phyloP scores from a whole-genome alignment of 2,113 vertebrate genomes.

The Callipepla californica region DNA sequence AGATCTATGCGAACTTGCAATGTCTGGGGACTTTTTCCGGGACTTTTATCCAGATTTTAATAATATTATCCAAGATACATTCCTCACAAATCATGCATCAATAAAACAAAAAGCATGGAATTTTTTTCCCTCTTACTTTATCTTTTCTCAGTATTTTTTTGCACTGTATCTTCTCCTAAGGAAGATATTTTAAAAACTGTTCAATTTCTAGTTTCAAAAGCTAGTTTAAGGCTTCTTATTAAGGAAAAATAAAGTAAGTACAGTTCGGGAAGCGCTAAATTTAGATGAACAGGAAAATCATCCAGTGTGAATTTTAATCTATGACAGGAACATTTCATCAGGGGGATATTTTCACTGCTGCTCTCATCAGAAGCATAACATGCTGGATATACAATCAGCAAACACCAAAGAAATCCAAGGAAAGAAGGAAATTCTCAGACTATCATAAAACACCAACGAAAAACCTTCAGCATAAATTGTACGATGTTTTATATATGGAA shows the following conservation, averaged over 20 bases:
- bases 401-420: not conserved
- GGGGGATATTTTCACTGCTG: not conserved
- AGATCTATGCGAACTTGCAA: not conserved
- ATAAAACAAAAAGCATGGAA: not conserved
- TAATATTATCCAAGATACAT: not conserved
- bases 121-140: not conserved
- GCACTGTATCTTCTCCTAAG: not conserved
- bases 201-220: not conserved
- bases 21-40: not conserved
- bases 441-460: not conserved
- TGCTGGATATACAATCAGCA: not conserved
- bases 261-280: not conserved
- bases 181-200: not conserved
- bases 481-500: conserved; percentile 17
- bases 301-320: not conserved
- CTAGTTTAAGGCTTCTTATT: not conserved
- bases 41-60: not conserved
- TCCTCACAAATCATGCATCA: not conserved
- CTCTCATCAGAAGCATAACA: not conserved
- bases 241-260: not conserved
- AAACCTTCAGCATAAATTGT: not conserved
- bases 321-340: not conserved
- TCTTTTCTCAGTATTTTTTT: not conserved
- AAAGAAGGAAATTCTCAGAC: conserved; percentile 41
- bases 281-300: not conserved